Percentiles rank a stretch among this genome's conserved stretches.
phyloP scores from a whole-genome alignment of 1,140 invertebrate genomes.

The Scaptomyza montana region DNA sequence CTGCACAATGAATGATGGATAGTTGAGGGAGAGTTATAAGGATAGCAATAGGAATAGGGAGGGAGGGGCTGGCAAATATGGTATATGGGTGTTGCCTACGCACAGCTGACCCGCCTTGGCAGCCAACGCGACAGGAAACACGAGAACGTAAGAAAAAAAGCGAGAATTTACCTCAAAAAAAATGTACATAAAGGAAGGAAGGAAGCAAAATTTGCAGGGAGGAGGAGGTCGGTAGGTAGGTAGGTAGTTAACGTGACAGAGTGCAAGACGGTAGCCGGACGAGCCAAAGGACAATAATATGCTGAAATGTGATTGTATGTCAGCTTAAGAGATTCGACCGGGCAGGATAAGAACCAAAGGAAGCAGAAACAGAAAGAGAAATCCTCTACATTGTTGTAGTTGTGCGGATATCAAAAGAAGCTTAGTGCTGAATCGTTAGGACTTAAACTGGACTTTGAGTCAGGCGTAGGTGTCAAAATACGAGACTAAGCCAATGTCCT shows the following conservation, averaged over 20 bases:
- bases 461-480: slow-evolving; percentile 80
- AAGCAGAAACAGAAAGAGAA: slow-evolving; percentile 40
- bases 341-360: slow-evolving; percentile 64
- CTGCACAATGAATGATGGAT: neutral
- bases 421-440: slow-evolving; percentile 37
- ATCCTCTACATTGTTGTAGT: slow-evolving; percentile 54
- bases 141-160: slow-evolving; percentile 27
- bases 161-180: slow-evolving; percentile 64
- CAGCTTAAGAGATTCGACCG: slow-evolving; percentile 63
- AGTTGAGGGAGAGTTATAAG: neutral
- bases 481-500: slow-evolving; percentile 77
- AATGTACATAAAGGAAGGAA: slow-evolving; percentile 9
- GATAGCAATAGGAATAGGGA: neutral
- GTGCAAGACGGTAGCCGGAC: slow-evolving; percentile 8
- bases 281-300: slow-evolving; percentile 54
- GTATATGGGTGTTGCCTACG: slow-evolving; percentile 24
- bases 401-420: slow-evolving; percentile 69
- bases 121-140: slow-evolving; percentile 19
- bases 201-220: slow-evolving; percentile 6
- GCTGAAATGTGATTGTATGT: slow-evolving; percentile 76
- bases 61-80: slow-evolving; percentile 11
- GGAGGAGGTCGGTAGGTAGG: neutral
- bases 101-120: slow-evolving; percentile 50
- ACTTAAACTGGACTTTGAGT: slow-evolving; percentile 16
- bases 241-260: slow-evolving; percentile 32